Conservation (phyloP, 2,113 vertebrate species). For the Sylvia atricapilla region DNA sequence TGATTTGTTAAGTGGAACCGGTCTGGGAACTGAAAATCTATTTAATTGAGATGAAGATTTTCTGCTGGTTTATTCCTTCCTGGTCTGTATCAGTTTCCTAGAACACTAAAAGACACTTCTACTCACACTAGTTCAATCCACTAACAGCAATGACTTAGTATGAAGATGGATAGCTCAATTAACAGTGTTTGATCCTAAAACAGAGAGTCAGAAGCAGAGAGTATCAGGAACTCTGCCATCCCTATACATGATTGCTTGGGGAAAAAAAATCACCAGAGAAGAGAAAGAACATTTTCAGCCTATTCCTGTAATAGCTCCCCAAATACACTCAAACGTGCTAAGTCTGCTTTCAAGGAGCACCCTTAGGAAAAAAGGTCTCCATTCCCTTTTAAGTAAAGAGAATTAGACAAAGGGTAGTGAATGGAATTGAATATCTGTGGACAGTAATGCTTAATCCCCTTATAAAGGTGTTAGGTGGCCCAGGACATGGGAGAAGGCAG, state of each 20-base stretch:
- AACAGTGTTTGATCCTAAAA: not conserved
- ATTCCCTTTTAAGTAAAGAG: not conserved
- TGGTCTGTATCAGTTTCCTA: not conserved
- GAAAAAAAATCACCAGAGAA: not conserved
- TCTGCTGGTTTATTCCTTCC: not conserved
- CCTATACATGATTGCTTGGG: not conserved
- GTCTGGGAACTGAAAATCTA: not conserved
- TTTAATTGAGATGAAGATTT: not conserved
- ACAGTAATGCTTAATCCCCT: not conserved
- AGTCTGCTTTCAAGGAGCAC: not conserved
- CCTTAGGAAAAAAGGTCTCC: not conserved
- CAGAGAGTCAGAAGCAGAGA: not conserved
- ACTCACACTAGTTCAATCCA: not conserved
- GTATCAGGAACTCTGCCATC: not conserved
- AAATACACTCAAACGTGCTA: not conserved
- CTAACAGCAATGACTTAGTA: not conserved
- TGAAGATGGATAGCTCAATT: not conserved
- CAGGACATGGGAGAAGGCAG: not conserved
- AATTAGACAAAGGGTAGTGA: not conserved
- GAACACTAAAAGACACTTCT: not conserved
- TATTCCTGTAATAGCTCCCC: not conserved
- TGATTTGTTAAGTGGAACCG: not conserved
- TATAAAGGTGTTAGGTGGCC: not conserved
- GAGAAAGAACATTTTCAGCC: not conserved
- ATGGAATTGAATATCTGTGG: not conserved